A percentile compares a stretch with the other conserved stretches of the same genome.
Conservation (phyloP, 1,140 invertebrate genomes). For the Aphelenchoides fujianensis region DNA sequence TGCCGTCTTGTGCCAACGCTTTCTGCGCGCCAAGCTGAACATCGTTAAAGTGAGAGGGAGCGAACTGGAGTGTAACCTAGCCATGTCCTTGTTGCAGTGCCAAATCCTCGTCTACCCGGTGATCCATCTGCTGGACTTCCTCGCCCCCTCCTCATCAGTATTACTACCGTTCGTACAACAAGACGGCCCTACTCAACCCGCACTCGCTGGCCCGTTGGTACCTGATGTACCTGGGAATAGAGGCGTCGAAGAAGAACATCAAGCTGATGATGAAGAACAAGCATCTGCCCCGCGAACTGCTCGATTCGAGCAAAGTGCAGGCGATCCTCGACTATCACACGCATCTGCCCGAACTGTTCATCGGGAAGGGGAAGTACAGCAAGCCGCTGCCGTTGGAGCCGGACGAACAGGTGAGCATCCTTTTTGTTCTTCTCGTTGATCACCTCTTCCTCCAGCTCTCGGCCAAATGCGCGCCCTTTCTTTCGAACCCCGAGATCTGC, state of each 20-base stretch:
- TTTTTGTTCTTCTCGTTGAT: background rate
- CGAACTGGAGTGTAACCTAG: background rate
- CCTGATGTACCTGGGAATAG: constrained; percentile 49
- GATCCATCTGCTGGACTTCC: constrained; percentile 50
- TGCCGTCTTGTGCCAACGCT: constrained; percentile 45
- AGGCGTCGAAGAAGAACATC: constrained; percentile 41
- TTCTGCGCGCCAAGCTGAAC: constrained; percentile 5
- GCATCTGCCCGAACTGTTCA: constrained; percentile 27
- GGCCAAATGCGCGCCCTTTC: constrained; percentile 24
- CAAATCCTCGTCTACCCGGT: constrained; percentile 50
- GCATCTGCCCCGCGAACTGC: constrained; percentile 37
- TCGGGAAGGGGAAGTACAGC: constrained; percentile 9
- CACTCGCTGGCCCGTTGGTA: constrained; percentile 41
- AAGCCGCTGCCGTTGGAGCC: background rate
- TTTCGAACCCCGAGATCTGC: constrained; percentile 44
- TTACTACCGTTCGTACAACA: constrained; percentile 45
- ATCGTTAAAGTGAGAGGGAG: constrained; percentile 18
- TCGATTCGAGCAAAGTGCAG: constrained; percentile 14
- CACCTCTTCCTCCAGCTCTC: constrained; percentile 34
- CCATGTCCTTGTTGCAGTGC: constrained; percentile 31
- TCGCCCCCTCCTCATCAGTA: constrained; percentile 44
- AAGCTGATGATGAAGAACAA: constrained; percentile 42
- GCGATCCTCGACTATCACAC: constrained; percentile 25
- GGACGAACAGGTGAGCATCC: background rate
- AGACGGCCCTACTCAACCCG: constrained; percentile 47